These are phyloP conservation scores for Venusia cambrica DNA, from an alignment of 2,888 invertebrate species.

Conservation along the genomic window DNA sequence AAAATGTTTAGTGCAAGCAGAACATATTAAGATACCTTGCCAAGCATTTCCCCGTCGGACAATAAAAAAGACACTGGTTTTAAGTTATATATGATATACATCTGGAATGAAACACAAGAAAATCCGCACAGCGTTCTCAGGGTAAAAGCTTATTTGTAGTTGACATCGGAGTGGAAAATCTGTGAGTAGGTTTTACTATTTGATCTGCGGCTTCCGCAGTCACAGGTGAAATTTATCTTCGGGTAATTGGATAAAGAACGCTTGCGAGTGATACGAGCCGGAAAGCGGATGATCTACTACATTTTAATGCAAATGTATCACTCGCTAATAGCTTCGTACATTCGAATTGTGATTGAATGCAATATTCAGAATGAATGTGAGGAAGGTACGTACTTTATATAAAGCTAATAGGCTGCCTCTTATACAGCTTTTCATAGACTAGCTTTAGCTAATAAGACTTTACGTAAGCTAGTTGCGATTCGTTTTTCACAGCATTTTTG, in stretches of 20 bases:
- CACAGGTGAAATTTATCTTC: conserved; percentile 81
- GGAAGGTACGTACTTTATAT: neutral
- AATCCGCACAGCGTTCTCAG: no score
- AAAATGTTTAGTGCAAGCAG: no score
- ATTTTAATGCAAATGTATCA: conserved; percentile 42
- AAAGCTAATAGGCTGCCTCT: neutral
- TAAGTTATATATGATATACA: no score
- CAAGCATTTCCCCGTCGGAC: no score
- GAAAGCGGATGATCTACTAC: conserved; percentile 51
- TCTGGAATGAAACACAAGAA: no score
- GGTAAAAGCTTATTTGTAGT: neutral
- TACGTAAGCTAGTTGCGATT: no score
- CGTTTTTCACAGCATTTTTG: no score
- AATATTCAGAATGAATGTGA: conserved; percentile 1
- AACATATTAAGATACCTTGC: no score
- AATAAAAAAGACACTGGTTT: no score
- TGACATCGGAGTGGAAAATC: conserved; percentile 5
- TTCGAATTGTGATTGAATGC: no score
- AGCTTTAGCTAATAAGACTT: no score
- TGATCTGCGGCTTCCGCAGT: conserved; percentile 54
- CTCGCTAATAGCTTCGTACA: conserved; percentile 27
- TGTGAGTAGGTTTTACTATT: neutral
- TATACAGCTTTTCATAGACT: no score
- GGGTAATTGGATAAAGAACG: conserved; percentile 81
- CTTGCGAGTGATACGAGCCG: conserved; percentile 73